These are phyloP conservation scores for Dendroctonus ponderosae DNA, from an alignment of 1,140 invertebrate species.

Conservation along the genomic window DNA sequence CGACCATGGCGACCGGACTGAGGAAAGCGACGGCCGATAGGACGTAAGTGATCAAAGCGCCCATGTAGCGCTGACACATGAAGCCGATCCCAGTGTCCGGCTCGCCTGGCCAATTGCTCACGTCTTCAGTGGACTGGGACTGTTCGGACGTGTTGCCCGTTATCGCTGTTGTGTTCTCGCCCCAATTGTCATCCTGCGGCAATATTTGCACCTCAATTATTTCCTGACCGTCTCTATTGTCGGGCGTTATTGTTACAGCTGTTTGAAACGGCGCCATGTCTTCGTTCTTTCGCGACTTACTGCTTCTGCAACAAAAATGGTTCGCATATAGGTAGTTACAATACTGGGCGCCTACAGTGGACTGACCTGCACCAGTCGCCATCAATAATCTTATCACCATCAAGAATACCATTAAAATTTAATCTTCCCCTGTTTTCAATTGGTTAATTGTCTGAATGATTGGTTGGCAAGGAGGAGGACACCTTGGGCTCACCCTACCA, in stretches of 20 bases:
- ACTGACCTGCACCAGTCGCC: neutral
- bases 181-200: slow-evolving; percentile 97
- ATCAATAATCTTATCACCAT: slow-evolving; percentile 27
- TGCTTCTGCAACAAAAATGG: slow-evolving; percentile 42
- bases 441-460: too few relatives aligned
- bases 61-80: slow-evolving; percentile 76
- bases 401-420: neutral
- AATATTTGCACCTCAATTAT: slow-evolving; percentile 84
- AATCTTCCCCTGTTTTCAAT: too few relatives aligned
- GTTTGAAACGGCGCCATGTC: slow-evolving; percentile 68
- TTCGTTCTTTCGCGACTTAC: slow-evolving; percentile 51
- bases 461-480: too few relatives aligned
- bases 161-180: slow-evolving; percentile 94
- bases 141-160: slow-evolving; percentile 96
- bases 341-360: neutral
- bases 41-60: slow-evolving; percentile 71
- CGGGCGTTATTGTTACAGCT: slow-evolving; percentile 61
- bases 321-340: slow-evolving; percentile 22
- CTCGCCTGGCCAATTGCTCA: slow-evolving; percentile 75
- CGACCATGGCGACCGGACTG: slow-evolving; percentile 91
- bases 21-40: slow-evolving; percentile 81
- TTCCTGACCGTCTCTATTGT: slow-evolving; percentile 65
- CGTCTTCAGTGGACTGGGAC: slow-evolving; percentile 89
- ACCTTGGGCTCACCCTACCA: too few relatives aligned
- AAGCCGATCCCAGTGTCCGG: slow-evolving; percentile 70